A percentile compares a stretch with the other conserved stretches of the same genome.
These are phyloP conservation scores for Crambe crambe DNA, from an alignment of 37 sponge, comb jelly and placozoan species.

Conservation along the genomic window DNA sequence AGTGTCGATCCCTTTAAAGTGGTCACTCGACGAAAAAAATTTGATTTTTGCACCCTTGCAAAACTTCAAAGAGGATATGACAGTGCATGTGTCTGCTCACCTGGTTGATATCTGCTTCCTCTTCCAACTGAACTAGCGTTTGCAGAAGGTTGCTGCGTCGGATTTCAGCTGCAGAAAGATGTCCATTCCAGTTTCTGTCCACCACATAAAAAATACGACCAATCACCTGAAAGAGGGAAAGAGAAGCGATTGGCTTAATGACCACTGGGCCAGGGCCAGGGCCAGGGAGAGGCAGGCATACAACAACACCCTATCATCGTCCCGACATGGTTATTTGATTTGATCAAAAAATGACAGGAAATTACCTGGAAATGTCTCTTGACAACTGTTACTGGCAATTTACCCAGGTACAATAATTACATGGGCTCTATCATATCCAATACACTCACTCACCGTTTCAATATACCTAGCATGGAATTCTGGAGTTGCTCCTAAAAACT, in stretches of 20 bases:
- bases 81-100: conserved; percentile 1
- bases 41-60: too few species aligned
- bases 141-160: conserved; percentile 82
- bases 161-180: conserved; percentile 76
- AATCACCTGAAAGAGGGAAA: conserved; percentile 59
- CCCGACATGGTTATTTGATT: too few species aligned
- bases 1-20: too few species aligned
- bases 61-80: too few species aligned
- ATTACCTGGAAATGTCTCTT: background rate
- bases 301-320: too few species aligned
- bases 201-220: conserved; percentile 88
- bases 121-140: conserved; percentile 44
- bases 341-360: background rate
- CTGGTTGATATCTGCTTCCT: conserved; percentile 68
- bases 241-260: background rate
- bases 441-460: conserved; percentile 81
- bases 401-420: background rate
- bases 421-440: background rate
- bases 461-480: conserved; percentile 97
- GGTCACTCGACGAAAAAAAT: too few species aligned
- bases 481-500: conserved; percentile 83
- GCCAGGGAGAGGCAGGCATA: too few species aligned
- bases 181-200: conserved; percentile 79
- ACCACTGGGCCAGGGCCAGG: background rate
- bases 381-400: background rate